A percentile compares a stretch with the other conserved stretches of the same genome.
phyloP scores from a whole-genome alignment of 1,140 invertebrate species.

The Elysia chlorotica region DNA sequence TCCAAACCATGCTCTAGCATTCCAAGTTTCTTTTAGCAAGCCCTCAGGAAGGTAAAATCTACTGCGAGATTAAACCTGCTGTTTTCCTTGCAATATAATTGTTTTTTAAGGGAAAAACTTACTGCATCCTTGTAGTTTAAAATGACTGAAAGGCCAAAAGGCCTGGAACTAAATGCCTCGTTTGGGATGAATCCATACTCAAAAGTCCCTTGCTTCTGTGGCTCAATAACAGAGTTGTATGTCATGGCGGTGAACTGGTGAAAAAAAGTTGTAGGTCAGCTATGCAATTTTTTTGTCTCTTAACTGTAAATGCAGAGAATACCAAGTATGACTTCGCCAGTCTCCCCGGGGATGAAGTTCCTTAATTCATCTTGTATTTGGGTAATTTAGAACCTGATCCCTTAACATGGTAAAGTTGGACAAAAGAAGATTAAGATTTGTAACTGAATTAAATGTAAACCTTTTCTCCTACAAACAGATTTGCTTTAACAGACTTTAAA shows the following conservation, averaged over 20 bases:
- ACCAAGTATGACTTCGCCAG: too few species aligned
- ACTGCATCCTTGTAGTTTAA: constrained; percentile 86
- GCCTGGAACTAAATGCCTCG: constrained; percentile 92
- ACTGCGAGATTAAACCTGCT: background rate
- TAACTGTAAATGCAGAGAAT: too few species aligned
- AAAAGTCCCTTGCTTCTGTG: constrained; percentile 91
- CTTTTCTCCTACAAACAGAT: too few species aligned
- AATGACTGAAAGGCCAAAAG: constrained; percentile 93
- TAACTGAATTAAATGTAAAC: too few species aligned
- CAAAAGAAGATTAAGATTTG: too few species aligned
- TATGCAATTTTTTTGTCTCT: too few species aligned
- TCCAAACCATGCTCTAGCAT: constrained; percentile 11
- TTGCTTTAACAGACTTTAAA: too few species aligned
- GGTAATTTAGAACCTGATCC: too few species aligned
- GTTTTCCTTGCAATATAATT: constrained; percentile 11
- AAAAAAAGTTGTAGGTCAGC: constrained; percentile 1
- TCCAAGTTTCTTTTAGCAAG: constrained; percentile 11
- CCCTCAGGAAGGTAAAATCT: constrained; percentile 18
- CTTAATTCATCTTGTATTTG: too few species aligned
- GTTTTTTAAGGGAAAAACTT: too few species aligned
- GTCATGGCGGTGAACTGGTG: constrained; percentile 82
- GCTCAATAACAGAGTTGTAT: constrained; percentile 88
- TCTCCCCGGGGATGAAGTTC: too few species aligned
- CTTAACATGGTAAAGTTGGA: too few species aligned
- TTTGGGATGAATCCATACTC: constrained; percentile 94